Evolutionary conservation across 2,113 vertebrate genomes (phyloP).

Genomic region (Blennius ocellaris): DNA sequence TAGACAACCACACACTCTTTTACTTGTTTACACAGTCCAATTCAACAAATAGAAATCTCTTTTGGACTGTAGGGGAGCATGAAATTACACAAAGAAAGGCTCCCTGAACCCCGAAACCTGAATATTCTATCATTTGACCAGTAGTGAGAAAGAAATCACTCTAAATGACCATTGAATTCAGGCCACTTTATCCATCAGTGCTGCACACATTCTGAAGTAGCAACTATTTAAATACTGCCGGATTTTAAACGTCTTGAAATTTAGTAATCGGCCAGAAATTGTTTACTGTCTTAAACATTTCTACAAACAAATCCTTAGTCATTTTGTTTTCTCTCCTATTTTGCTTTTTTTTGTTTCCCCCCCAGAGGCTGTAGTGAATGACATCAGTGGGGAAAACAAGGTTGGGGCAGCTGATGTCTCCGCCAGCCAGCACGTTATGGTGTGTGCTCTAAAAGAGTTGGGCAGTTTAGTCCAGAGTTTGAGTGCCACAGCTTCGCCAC

Average conservation of each 20-base stretch:
- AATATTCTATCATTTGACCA: no score
- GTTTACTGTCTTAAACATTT: background rate
- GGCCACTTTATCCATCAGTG: constrained; percentile 43
- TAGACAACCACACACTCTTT: no score
- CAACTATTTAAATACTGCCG: background rate
- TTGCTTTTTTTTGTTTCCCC: background rate
- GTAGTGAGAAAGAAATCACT: background rate
- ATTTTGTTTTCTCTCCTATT: background rate
- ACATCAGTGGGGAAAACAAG: constrained; percentile 94
- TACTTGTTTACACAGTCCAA: no score
- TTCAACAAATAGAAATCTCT: no score
- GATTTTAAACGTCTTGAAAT: background rate
- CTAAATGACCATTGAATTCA: background rate
- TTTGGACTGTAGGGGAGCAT: no score
- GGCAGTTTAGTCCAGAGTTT: constrained; percentile 97
- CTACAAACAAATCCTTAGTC: background rate
- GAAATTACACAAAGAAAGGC: no score
- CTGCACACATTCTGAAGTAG: constrained; percentile 29
- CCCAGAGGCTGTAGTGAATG: constrained; percentile 95
- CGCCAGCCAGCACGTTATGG: constrained; percentile 98
- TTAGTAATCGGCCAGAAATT: background rate
- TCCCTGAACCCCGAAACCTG: no score
- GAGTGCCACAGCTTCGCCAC: constrained; percentile 94
- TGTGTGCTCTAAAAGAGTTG: constrained; percentile 96
- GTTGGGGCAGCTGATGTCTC: constrained; percentile 93